These are phyloP conservation scores for Leucopsar rothschildi DNA, from an alignment of 2,113 vertebrate genomes.

Conservation along the genomic window DNA sequence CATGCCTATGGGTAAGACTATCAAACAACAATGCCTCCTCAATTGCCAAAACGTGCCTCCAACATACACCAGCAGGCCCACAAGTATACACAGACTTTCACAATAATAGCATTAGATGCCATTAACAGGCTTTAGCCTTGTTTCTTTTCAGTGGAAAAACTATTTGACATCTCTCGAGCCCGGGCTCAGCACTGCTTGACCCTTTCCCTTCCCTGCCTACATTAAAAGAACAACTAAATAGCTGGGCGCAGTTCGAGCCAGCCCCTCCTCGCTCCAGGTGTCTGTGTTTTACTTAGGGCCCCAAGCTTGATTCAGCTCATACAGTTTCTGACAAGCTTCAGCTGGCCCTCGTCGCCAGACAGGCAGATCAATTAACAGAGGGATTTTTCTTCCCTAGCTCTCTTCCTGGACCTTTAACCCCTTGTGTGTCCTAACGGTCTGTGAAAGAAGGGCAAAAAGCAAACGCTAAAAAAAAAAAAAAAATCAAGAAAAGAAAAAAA, in stretches of 20 bases:
- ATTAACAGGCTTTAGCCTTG: conserved; percentile 41
- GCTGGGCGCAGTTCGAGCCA: neutral
- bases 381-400: conserved; percentile 66
- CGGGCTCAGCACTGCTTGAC: conserved; percentile 24
- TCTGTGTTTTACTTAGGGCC: conserved; percentile 64
- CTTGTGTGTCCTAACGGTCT: conserved; percentile 35
- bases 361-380: conserved; percentile 70
- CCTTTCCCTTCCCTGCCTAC: conserved; percentile 44
- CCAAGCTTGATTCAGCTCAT: conserved; percentile 57
- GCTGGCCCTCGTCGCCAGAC: conserved; percentile 68
- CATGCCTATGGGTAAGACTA: neutral
- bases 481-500: neutral
- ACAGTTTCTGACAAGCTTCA: conserved; percentile 66
- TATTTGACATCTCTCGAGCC: conserved; percentile 37
- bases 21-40: neutral
- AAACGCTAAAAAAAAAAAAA: neutral
- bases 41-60: neutral
- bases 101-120: conserved; percentile 23
- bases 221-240: conserved; percentile 41
- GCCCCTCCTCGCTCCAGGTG: conserved; percentile 62
- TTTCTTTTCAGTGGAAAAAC: conserved; percentile 37
- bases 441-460: neutral
- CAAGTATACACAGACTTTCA: neutral
- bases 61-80: neutral
- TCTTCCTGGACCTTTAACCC: conserved; percentile 69